Conservation (phyloP, 2,113 vertebrate genomes). For the Serinus canaria region DNA sequence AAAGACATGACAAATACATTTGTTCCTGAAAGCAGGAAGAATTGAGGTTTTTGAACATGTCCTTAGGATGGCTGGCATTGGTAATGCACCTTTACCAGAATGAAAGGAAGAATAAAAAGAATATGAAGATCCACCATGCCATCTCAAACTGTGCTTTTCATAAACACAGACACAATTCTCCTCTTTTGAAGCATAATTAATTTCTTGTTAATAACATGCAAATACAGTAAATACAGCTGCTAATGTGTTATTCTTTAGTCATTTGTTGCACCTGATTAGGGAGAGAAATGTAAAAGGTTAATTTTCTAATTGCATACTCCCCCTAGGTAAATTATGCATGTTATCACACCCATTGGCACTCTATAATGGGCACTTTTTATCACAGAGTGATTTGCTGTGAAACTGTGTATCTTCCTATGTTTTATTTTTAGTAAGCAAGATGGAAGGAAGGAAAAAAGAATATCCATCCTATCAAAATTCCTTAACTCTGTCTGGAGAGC, state of each 20-base stretch:
- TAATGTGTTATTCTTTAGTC: slow-evolving; percentile 55
- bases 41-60: not conserved
- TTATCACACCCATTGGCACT: slow-evolving; percentile 57
- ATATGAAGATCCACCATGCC: not conserved
- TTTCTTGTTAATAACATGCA: slow-evolving; percentile 33
- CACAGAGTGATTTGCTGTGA: slow-evolving; percentile 49
- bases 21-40: not conserved
- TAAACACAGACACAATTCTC: not conserved
- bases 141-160: not conserved
- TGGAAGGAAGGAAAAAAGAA: not conserved
- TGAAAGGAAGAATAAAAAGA: not conserved
- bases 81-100: not conserved
- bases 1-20: not conserved
- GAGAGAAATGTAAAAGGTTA: slow-evolving; percentile 70
- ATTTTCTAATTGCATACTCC: slow-evolving; percentile 72
- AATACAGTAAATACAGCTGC: slow-evolving; percentile 33
- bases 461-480: not conserved
- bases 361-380: slow-evolving; percentile 48
- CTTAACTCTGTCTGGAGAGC: not conserved
- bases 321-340: slow-evolving; percentile 59
- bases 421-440: slow-evolving; percentile 54
- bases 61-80: not conserved
- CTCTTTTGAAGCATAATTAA: not conserved
- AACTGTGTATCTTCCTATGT: not conserved
- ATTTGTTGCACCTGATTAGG: slow-evolving; percentile 64